phyloP scores from a whole-genome alignment of 2,113 vertebrate genomes.

The Carassius auratus region DNA sequence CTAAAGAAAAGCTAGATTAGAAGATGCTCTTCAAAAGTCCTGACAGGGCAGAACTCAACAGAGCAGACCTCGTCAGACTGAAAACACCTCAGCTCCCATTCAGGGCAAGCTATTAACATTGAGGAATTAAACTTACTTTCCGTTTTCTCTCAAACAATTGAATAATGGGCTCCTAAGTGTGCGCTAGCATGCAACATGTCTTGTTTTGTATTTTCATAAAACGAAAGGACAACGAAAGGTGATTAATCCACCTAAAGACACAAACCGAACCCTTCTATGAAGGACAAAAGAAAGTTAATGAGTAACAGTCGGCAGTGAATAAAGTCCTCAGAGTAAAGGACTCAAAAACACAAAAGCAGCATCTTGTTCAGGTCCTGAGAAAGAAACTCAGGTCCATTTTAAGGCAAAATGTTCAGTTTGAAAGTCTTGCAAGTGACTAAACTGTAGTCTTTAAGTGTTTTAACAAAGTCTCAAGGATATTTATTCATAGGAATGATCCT shows the following conservation, averaged over 20 bases:
- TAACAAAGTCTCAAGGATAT: not conserved
- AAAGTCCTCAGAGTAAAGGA: not conserved
- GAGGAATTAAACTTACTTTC: conserved; percentile 2
- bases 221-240: not conserved
- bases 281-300: conserved; percentile 21
- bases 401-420: not conserved
- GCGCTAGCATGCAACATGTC: not conserved
- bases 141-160: conserved; percentile 12
- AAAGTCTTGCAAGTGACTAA: not conserved
- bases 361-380: not conserved
- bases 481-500: not conserved
- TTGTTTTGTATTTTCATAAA: not conserved
- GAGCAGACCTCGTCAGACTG: conserved; percentile 8
- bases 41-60: conserved; percentile 60
- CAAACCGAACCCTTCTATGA: not conserved
- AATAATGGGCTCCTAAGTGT: conserved; percentile 30
- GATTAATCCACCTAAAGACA: not conserved
- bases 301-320: not conserved
- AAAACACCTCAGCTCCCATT: conserved; percentile 13
- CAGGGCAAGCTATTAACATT: not conserved
- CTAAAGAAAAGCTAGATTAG: conserved; percentile 63
- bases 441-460: not conserved
- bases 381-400: not conserved
- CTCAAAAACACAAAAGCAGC: not conserved
- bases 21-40: conserved; percentile 58